A percentile compares a stretch with the other conserved stretches of the same genome.
phyloP scores from a whole-genome alignment of 2,888 invertebrate species.

The Anthoptus insignis region DNA sequence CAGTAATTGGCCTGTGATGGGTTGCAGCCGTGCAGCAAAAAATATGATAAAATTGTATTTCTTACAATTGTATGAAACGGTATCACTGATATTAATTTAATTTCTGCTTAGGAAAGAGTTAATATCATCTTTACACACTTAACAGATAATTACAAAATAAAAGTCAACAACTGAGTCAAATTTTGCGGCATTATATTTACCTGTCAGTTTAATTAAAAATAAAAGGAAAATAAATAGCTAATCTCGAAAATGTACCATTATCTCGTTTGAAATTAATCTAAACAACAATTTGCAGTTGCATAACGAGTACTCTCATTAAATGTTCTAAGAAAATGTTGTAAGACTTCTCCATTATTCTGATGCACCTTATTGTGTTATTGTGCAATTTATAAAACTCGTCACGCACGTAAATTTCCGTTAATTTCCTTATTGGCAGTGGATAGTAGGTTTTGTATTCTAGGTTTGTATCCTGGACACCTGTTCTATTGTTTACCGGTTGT shows the following conservation, averaged over 20 bases:
- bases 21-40: no score
- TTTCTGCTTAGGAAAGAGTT: no score
- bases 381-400: constrained; percentile 31
- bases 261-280: constrained; percentile 25
- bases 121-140: no score
- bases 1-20: no score
- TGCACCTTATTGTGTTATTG: constrained; percentile 35
- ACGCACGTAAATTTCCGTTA: constrained; percentile 52
- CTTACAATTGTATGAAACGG: no score
- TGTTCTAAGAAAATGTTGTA: constrained; percentile 26
- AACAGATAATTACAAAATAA: no score
- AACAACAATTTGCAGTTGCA: constrained; percentile 23
- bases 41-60: no score
- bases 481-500: constrained; percentile 25
- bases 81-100: no score
- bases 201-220: background rate
- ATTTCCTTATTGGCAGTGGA: constrained; percentile 48
- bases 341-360: constrained; percentile 27
- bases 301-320: constrained; percentile 23
- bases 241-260: background rate
- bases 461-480: constrained; percentile 46
- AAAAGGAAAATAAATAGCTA: background rate
- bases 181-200: no score
- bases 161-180: no score
- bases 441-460: no score